Evolutionary conservation across 1,140 invertebrate genomes (phyloP).

Genomic region (Sminthurides bifidus): DNA sequence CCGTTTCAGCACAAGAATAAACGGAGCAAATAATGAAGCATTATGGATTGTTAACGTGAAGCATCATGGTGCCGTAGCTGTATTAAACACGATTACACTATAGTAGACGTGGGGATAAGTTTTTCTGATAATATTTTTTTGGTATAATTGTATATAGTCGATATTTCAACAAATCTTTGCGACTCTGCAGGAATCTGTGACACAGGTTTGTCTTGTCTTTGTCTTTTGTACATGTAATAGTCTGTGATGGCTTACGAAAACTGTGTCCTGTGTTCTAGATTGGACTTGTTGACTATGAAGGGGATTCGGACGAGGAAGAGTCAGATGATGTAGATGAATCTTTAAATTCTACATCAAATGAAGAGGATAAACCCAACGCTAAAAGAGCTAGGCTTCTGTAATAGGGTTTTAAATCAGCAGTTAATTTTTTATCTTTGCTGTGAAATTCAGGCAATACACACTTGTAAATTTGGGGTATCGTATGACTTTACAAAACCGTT

Average conservation of each 20-base stretch:
- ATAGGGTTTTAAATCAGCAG: no score
- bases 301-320: slow-evolving; percentile 87
- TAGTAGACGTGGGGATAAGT: background rate
- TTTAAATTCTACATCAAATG: slow-evolving; percentile 31
- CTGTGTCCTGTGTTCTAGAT: slow-evolving; percentile 41
- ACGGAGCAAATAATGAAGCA: background rate
- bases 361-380: slow-evolving; percentile 37
- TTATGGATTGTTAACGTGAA: no score
- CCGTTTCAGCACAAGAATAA: no score
- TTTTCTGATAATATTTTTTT: slow-evolving; percentile 6
- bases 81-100: no score
- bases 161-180: slow-evolving; percentile 33
- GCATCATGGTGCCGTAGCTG: no score
- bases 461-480: no score
- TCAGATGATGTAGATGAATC: slow-evolving; percentile 53
- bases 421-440: no score
- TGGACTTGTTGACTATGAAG: slow-evolving; percentile 88
- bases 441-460: no score
- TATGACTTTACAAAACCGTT: no score
- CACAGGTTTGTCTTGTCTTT: slow-evolving; percentile 28
- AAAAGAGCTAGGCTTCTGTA: slow-evolving; percentile 50
- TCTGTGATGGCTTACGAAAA: slow-evolving; percentile 9
- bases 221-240: slow-evolving; percentile 5
- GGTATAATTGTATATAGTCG: slow-evolving; percentile 26
- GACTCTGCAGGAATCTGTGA: slow-evolving; percentile 31